These are phyloP conservation scores for Lithophane ornitopus DNA, from an alignment of 2,888 invertebrate species.

Conservation along the genomic window DNA sequence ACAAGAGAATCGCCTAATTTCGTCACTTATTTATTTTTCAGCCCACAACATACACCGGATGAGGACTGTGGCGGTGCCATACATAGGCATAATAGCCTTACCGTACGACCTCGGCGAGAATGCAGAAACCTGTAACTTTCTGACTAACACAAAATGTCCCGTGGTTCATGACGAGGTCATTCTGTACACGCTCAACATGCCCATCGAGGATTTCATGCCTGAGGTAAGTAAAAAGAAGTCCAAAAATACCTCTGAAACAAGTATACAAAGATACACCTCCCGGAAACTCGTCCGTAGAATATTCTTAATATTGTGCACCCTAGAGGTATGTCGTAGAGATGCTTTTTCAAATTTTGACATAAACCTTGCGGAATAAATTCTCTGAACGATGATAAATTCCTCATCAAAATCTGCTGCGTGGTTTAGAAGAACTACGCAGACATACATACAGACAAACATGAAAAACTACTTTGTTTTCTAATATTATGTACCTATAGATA, in stretches of 20 bases:
- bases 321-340: too few relatives aligned
- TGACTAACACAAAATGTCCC: slow-evolving; percentile 73
- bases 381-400: too few relatives aligned
- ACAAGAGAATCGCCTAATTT: not conserved
- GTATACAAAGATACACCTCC: not conserved
- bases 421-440: too few relatives aligned
- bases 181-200: not conserved
- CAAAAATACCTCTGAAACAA: not conserved
- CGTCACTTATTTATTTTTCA: slow-evolving; percentile 55
- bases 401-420: too few relatives aligned
- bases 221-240: slow-evolving; percentile 9
- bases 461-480: too few relatives aligned
- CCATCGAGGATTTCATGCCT: slow-evolving; percentile 21
- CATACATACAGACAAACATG: too few relatives aligned
- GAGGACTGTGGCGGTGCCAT: slow-evolving; percentile 72
- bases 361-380: too few relatives aligned
- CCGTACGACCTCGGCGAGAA: slow-evolving; percentile 66
- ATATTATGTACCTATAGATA: too few relatives aligned
- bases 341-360: too few relatives aligned
- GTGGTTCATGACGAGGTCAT: slow-evolving; percentile 8
- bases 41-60: slow-evolving; percentile 69
- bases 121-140: slow-evolving; percentile 74
- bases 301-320: too few relatives aligned
- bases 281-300: not conserved
- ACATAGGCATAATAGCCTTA: slow-evolving; percentile 43